Evolutionary conservation across 2,113 vertebrate genomes (phyloP), one percentile per base, ranked within the genome.

Genomic region (Pterocles gutturalis): DNA sequence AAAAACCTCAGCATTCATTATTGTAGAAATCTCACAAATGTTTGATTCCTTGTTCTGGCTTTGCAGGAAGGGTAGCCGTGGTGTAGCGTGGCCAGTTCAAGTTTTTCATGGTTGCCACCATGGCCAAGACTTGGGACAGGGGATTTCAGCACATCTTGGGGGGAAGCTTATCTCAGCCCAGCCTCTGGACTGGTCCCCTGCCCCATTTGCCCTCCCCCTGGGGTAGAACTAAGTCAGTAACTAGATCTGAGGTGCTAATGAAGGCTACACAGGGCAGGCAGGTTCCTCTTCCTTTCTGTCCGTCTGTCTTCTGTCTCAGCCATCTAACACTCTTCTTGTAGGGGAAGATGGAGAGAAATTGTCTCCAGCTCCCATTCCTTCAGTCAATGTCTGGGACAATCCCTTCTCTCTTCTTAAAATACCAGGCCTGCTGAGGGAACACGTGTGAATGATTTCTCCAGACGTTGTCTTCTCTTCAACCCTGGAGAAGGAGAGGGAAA

Each of bases 1-100:
- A 69, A 93, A 61, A 45, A 0, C 0, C 4, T 41, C 11, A 46
- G 25, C 53, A 54, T 34, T 76, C 24, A 9, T 38, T 2, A 20
- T 11, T 67, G 9, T 9, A 34, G 21, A 80, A 87, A 61, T 81
- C 65, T 24, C 25, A 31, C 24, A 80, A 76, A 48, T 31, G 33
- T 25, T 93, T 24, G 55, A 45, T 53, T 53, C 45, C 31, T 62
- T 53, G 13, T n/a, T 83, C 41, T 57, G 51, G 36, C 54, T 90
- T 51, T 77, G 22, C 53, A 73, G n/a, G 31, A 46, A 76, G 36
- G 21, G 36, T 33, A 71, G 54, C 41, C 60, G 9, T 10, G 43
- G 36, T 2, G 22, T 4, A 53, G 41, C 18, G 8, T 2, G 29
- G 41, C 17, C 55, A 33, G 36, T 36, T 53, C 28, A 53, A 57